Conservation (phyloP, 2,797 vertebrate species). For the Hybognathus amarus region DNA sequence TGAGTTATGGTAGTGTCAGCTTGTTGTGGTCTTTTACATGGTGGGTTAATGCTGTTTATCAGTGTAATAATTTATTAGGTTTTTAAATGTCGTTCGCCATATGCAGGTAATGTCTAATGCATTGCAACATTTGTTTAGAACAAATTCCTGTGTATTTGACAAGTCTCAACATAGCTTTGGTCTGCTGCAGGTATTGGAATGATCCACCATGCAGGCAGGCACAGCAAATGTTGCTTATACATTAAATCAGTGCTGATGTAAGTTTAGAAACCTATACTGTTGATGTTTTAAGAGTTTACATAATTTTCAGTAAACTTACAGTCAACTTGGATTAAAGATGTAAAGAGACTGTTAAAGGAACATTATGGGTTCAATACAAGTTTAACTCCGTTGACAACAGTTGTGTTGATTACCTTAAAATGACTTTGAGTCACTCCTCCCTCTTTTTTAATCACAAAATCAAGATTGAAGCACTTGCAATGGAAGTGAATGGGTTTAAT, state of each 20-base stretch:
- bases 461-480: not conserved
- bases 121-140: conserved; percentile 47
- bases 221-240: not conserved
- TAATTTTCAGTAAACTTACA: not conserved
- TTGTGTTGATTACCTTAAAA: not conserved
- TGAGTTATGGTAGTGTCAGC: not conserved
- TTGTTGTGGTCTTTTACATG: not conserved
- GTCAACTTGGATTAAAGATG: not conserved
- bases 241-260: not conserved
- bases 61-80: not conserved
- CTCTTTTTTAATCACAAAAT: not conserved
- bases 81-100: not conserved
- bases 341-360: not conserved
- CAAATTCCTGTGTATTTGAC: conserved; percentile 49
- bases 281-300: not conserved
- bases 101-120: conserved; percentile 14
- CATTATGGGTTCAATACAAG: not conserved
- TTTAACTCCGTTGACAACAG: not conserved
- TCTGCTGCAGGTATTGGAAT: conserved; percentile 35
- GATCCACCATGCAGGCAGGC: conserved; percentile 16
- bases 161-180: conserved; percentile 55
- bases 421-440: not conserved
- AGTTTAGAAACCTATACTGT: not conserved
- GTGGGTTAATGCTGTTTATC: conserved; percentile 4
- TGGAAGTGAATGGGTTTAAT: not conserved